Percentiles rank a stretch among this genome's conserved stretches.
These are phyloP conservation scores for Xenus cinereus DNA, from an alignment of 2,113 vertebrate genomes.

Conservation along the genomic window DNA sequence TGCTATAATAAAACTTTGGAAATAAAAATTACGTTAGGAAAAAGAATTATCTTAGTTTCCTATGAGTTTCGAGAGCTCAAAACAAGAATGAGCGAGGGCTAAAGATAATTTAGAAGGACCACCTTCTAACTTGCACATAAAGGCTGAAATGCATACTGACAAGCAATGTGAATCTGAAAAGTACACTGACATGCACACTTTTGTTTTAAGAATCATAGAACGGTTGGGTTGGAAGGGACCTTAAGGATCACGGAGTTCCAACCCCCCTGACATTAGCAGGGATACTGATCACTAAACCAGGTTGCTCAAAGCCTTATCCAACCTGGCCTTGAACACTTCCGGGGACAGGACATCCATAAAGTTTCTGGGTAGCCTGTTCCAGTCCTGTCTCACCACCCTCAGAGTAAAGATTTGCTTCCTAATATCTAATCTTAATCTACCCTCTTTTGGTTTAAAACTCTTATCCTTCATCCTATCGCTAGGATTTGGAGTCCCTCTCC, in stretches of 20 bases:
- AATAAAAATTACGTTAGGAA: not conserved
- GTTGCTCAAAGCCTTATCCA: not conserved
- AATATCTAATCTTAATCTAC: not conserved
- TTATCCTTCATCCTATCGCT: not conserved
- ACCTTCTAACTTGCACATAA: not conserved
- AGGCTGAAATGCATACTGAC: not conserved
- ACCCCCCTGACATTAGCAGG: not conserved
- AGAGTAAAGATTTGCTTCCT: not conserved
- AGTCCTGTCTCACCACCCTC: not conserved
- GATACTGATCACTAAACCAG: not conserved
- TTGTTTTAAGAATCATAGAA: not conserved
- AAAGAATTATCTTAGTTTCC: not conserved
- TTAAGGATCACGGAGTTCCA: not conserved
- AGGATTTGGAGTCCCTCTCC: not conserved
- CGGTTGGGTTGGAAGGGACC: not conserved
- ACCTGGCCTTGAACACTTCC: not conserved
- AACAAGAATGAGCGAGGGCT: not conserved
- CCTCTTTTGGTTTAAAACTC: not conserved
- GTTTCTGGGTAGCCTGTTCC: not conserved
- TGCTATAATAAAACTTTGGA: not conserved
- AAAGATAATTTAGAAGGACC: not conserved
- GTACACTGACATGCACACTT: fast-evolving
- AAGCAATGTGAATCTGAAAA: not conserved
- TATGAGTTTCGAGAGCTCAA: not conserved
- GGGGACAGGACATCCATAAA: not conserved